A percentile compares a stretch with the other conserved stretches of the same genome.
These are phyloP conservation scores for Drosophila pseudoobscura DNA, from an alignment of 1,140 invertebrate genomes.

Conservation along the genomic window DNA sequence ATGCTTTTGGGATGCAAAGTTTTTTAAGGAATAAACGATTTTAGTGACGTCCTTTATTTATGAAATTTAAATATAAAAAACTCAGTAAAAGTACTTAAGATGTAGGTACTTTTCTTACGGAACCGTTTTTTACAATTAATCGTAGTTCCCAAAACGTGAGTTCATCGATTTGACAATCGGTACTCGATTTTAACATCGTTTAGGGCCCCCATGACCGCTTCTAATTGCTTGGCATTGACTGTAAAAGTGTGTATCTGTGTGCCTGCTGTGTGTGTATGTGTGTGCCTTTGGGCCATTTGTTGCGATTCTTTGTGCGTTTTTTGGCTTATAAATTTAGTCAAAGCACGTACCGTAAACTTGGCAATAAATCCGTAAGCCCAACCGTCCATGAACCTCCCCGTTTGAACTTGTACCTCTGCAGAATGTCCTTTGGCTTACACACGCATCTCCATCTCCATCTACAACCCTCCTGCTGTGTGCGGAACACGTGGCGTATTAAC, in stretches of 20 bases:
- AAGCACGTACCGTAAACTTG: conserved; percentile 77
- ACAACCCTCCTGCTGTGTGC: conserved; percentile 33
- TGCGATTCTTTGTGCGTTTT: conserved; percentile 53
- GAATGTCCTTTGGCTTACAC: conserved; percentile 12
- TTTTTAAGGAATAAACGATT: not conserved
- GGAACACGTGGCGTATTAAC: conserved; percentile 78
- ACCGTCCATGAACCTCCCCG: conserved; percentile 28
- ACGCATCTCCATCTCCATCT: not conserved
- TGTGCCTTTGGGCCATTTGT: conserved; percentile 37
- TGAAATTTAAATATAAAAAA: too few species aligned
- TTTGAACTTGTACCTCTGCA: too few species aligned
- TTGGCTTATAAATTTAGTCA: conserved; percentile 75
- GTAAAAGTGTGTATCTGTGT: conserved; percentile 24
- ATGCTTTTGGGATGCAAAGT: too few species aligned
- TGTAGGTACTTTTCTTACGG: too few species aligned
- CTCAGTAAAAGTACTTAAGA: too few species aligned
- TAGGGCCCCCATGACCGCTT: conserved; percentile 10
- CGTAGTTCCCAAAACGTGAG: too few species aligned
- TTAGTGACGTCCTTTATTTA: not conserved
- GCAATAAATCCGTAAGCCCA: conserved; percentile 76
- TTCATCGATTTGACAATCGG: not conserved
- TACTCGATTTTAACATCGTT: not conserved
- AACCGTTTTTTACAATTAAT: too few species aligned
- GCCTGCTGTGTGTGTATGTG: conserved; percentile 42
- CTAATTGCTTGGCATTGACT: conserved; percentile 38